Conservation (phyloP, 2,113 vertebrate species). For the Probosciger aterrimus region DNA sequence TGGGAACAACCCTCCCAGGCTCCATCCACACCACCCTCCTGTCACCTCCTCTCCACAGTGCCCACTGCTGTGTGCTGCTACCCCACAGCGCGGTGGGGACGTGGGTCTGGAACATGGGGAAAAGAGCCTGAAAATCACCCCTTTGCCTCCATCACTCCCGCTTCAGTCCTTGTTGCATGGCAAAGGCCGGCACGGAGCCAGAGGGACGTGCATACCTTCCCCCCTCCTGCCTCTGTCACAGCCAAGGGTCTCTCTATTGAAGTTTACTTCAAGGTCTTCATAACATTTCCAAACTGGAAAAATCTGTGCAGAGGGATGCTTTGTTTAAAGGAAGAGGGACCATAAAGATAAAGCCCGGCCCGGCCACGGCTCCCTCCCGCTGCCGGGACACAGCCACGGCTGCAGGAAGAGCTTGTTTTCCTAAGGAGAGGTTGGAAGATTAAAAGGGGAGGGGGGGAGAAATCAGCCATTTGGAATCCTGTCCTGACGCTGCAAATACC, state of each 20-base stretch:
- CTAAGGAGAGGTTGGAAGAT: slow-evolving; percentile 60
- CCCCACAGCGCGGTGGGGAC: not conserved
- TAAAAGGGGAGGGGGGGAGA: slow-evolving; percentile 40
- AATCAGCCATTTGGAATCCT: slow-evolving; percentile 71
- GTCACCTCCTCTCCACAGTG: not conserved
- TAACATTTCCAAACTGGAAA: slow-evolving; percentile 55
- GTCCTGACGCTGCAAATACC: slow-evolving; percentile 69
- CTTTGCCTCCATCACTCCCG: rapidly evolving
- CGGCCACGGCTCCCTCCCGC: not conserved
- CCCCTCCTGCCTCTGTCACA: not conserved
- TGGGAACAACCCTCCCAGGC: not conserved
- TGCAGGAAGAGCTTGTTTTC: slow-evolving; percentile 57
- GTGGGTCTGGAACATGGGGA: rapidly evolving
- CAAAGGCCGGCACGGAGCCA: not conserved
- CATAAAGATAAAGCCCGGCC: slow-evolving; percentile 57
- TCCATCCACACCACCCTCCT: not conserved
- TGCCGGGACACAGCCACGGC: not conserved
- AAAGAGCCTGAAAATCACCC: not conserved
- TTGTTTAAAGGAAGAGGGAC: slow-evolving; percentile 59
- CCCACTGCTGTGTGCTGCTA: not conserved
- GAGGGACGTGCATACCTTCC: rapidly evolving
- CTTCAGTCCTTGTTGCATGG: not conserved
- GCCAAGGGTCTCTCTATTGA: slow-evolving; percentile 39
- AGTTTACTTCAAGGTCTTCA: slow-evolving; percentile 36
- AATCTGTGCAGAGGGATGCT: slow-evolving; percentile 16